These are phyloP conservation scores for Brachystomella parvula DNA, from an alignment of 1,140 invertebrate genomes.

Conservation along the genomic window DNA sequence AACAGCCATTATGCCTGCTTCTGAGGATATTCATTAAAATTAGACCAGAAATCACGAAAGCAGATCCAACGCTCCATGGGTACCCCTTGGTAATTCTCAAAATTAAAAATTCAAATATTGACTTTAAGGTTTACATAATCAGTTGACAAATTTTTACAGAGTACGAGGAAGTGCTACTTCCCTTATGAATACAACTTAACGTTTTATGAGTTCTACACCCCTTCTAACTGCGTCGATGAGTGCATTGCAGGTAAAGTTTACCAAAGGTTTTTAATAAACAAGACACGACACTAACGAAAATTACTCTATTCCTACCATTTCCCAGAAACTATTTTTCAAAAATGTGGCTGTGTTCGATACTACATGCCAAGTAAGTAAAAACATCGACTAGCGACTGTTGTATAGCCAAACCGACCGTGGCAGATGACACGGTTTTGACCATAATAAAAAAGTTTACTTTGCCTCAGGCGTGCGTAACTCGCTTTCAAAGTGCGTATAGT, in stretches of 20 bases:
- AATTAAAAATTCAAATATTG: no score
- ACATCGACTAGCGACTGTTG: no score
- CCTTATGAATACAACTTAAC: slow-evolving; percentile 20
- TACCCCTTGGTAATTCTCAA: slow-evolving; percentile 27
- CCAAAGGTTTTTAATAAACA: neutral
- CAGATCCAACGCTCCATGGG: slow-evolving; percentile 23
- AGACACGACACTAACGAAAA: no score
- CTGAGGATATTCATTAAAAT: slow-evolving; percentile 29
- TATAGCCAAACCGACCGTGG: no score
- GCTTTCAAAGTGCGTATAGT: no score
- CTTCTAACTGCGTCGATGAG: slow-evolving; percentile 35
- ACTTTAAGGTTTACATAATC: no score
- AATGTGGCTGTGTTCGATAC: slow-evolving; percentile 25
- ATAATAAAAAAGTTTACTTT: no score
- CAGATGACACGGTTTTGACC: no score
- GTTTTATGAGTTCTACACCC: slow-evolving; percentile 31
- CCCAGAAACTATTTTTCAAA: neutral
- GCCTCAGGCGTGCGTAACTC: no score
- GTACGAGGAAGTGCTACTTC: slow-evolving; percentile 33
- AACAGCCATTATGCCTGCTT: slow-evolving; percentile 26
- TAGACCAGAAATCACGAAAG: slow-evolving; percentile 30
- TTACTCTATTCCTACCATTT: neutral
- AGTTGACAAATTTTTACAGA: slow-evolving; percentile 13
- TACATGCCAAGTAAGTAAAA: slow-evolving; percentile 35
- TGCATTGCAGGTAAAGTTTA: slow-evolving; percentile 27